Base-by-base conservation (phyloP, 2,797 vertebrate genomes). In the Pseudomugil gertrudae region DNA sequence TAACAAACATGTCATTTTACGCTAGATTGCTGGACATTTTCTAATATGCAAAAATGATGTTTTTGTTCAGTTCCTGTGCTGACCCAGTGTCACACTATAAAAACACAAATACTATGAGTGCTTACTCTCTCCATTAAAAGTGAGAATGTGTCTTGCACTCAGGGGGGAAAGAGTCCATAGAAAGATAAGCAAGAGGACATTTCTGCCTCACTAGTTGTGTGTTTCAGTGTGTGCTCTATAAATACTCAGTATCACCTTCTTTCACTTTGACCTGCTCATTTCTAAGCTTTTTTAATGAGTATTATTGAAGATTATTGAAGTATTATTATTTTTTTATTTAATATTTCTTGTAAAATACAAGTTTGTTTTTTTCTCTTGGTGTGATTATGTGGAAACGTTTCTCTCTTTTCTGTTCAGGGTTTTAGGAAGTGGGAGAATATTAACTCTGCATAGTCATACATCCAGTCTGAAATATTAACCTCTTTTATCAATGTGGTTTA, bases 211-310 rank as follows among this genome's bases (percentile, higher is more conserved):
- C 80, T 84, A 66, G 21, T 63, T 80, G 79, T 79, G 76, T 72
- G 69, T 76, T 76, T 54, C 26, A 29, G 50, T 52, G 50, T 52
- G 7, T 32, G 8, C 11, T 72, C 87, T 91, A 91, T 87, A 87
- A 92, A 91, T 91, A 90, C 64, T 68, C 67, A 47, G 81, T 89
- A 74, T 81, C 83, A 86, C 79, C 87, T 74, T 74, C 69, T 76
- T 71, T 80, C 76, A 56, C 71, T 62, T 65, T 62, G 57, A 76
- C 74, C 72, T 74, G 69, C 74, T 84, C 73, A 67, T 36, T 21
- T 10, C 50, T 70, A 71, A 62, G 30, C 36, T 75, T 57, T 80
- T 54, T 68, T 71, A 32, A 32, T 69, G 57, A 45, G 13, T 3
- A 30, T 80, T 78, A 27, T 66, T 71, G 26, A 24, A 60, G 3